Base-by-base conservation (phyloP, 2,113 vertebrate genomes). In the Gambusia affinis region DNA sequence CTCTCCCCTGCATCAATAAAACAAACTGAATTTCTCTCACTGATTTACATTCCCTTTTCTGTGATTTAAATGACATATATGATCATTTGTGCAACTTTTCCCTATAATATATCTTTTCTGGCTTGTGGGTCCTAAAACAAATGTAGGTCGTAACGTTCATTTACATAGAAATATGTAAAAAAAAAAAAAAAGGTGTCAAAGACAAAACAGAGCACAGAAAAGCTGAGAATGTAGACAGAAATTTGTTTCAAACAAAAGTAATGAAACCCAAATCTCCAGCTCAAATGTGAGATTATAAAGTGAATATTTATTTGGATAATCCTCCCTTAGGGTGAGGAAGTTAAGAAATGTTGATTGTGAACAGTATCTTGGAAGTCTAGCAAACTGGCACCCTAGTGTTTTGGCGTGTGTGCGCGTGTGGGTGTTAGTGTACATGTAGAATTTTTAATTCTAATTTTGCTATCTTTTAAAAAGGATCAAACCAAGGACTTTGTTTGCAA, bases 1-100 rank as follows among this genome's bases (percentile, higher is more conserved):
- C 73, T 61, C 37, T 29, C 39, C 60, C 57, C 29, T 27, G 60
- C 57, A 81, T 67, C 76, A 76, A 37, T 63, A 73, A 68, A 72
- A 72, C n/a, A 47, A 72, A 63, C 35, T 69, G 44, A 65, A 39
- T 65, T 70, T 14, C 69, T 60, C 67, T 72, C 47, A 2, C 33
- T 39, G 31, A n/a, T 65, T 65, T 67, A 44, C 2, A 19, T 63
- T 31, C 6, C 2, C 19, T 63, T 62, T 30, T 29, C 37, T 29
- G 51, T 24, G 22, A 57, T 8, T 57, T 57, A 22, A 54, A 54
- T 54, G 47, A 5, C 5, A 19, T 54, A 54, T 24, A 22, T 57
- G 11, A 57, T n/a, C 10, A 57, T 57, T 10, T 57, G 51, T n/a
- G 3, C 22, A 57, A 24, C 19, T 10, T 57, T n/a, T 57, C 51